Conservation (phyloP, 2,113 vertebrate species). For the Vireo altiloquus region DNA sequence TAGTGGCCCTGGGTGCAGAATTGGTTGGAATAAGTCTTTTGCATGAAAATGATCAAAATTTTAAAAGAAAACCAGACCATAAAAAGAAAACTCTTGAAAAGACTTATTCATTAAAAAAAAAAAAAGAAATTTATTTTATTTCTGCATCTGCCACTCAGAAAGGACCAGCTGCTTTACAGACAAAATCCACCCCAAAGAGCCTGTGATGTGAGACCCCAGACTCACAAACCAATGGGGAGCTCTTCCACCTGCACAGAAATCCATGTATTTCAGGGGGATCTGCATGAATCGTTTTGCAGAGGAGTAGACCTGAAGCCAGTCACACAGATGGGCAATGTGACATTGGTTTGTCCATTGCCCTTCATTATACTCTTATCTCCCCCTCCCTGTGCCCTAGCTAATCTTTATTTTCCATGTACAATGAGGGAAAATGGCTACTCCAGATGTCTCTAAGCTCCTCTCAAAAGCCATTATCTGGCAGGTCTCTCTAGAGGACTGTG, state of each 20-base stretch:
- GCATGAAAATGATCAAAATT: background rate
- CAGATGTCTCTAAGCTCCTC: background rate
- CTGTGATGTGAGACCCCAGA: background rate
- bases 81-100: background rate
- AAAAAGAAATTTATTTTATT: background rate
- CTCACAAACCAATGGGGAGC: background rate
- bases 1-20: background rate
- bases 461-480: background rate
- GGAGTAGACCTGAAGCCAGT: background rate
- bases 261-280: background rate
- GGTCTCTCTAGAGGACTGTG: background rate
- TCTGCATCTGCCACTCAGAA: background rate
- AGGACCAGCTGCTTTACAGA: background rate
- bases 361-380: background rate
- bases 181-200: background rate
- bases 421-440: background rate
- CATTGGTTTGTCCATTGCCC: background rate
- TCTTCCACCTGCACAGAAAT: background rate
- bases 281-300: background rate
- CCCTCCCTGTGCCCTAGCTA: background rate
- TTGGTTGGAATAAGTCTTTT: background rate
- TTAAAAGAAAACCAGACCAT: background rate
- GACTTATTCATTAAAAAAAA: background rate
- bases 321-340: background rate
- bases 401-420: background rate